These are phyloP conservation scores for Pseudomugil gertrudae DNA, from an alignment of 2,797 vertebrate species.

Conservation along the genomic window DNA sequence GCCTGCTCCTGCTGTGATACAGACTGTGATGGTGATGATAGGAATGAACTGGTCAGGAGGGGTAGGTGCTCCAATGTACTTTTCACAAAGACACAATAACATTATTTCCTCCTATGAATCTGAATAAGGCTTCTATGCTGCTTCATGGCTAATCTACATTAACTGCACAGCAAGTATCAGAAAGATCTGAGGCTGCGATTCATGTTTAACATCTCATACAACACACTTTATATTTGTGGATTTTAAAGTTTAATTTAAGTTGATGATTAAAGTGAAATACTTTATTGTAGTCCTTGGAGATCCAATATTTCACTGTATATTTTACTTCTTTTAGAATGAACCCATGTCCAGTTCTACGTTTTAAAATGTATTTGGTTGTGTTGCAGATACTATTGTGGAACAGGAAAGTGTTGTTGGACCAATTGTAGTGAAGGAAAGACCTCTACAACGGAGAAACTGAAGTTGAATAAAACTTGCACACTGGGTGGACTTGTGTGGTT, in stretches of 20 bases:
- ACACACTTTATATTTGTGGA: too few relatives aligned
- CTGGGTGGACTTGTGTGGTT: not conserved
- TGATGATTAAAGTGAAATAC: too few relatives aligned
- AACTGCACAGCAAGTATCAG: not conserved
- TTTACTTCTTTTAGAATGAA: too few relatives aligned
- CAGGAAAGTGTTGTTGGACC: constrained; percentile 54
- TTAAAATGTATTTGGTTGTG: constrained; percentile 4
- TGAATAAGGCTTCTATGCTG: not conserved
- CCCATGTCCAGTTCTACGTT: too few relatives aligned
- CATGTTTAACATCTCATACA: too few relatives aligned
- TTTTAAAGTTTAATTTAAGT: too few relatives aligned
- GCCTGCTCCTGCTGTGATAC: constrained; percentile 70
- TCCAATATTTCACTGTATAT: too few relatives aligned
- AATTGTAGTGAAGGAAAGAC: constrained; percentile 46
- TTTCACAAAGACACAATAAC: not conserved
- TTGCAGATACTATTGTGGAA: constrained; percentile 49
- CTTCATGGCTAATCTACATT: not conserved
- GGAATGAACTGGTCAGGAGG: not conserved
- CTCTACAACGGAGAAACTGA: not conserved
- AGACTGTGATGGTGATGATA: constrained; percentile 44
- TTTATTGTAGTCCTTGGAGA: too few relatives aligned
- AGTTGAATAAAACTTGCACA: not conserved
- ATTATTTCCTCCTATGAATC: not conserved
- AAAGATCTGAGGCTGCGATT: too few relatives aligned
- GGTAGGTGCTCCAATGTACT: constrained; percentile 8